Conservation (phyloP, 2,888 invertebrate species). For the Diarsia rubi region DNA sequence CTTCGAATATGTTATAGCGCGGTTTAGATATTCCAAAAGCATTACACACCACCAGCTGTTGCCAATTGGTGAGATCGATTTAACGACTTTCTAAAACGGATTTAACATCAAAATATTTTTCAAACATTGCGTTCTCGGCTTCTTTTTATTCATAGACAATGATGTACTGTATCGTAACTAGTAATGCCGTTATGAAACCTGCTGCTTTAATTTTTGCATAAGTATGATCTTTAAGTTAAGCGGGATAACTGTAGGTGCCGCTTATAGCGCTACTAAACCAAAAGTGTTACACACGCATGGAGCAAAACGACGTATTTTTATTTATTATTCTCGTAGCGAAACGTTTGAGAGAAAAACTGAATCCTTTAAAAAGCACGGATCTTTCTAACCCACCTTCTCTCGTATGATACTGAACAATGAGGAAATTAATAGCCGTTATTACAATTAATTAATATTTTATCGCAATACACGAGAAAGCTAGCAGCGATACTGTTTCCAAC, state of each 20-base stretch:
- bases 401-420: constrained; percentile 14
- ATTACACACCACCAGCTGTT: constrained; percentile 53
- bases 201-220: constrained; percentile 42
- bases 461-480: constrained; percentile 38
- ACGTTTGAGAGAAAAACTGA: constrained; percentile 6
- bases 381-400: constrained; percentile 4
- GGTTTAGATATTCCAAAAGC: constrained; percentile 53
- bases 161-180: constrained; percentile 39
- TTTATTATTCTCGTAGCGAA: constrained; percentile 18
- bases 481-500: constrained; percentile 33
- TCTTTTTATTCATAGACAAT: constrained; percentile 42
- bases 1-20: constrained; percentile 49
- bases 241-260: constrained; percentile 40
- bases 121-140: constrained; percentile 27
- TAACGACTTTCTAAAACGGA: constrained; percentile 63
- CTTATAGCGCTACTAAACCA: constrained; percentile 29
- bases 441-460: constrained; percentile 40
- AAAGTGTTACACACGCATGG: constrained; percentile 42
- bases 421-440: constrained; percentile 16
- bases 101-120: constrained; percentile 53
- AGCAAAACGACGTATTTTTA: constrained; percentile 15
- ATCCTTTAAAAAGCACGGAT: not conserved
- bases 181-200: constrained; percentile 42
- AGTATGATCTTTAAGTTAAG: constrained; percentile 35
- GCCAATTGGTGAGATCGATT: constrained; percentile 59